Evolutionary conservation across 2,797 vertebrate species (phyloP), one percentile per base, ranked within the genome.

Genomic region (Pipistrellus kuhlii): DNA sequence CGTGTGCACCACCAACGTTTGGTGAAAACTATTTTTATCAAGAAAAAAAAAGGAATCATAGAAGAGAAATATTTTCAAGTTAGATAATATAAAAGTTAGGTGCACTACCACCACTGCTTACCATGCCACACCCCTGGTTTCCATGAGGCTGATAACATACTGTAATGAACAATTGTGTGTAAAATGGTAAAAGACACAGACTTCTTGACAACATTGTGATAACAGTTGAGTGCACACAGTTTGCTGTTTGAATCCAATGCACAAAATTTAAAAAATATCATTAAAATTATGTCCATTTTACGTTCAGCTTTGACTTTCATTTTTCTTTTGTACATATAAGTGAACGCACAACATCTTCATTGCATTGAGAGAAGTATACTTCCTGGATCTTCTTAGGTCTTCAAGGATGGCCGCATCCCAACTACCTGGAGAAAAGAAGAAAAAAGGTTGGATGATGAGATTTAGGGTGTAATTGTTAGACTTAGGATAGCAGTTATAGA

Each of bases 61-160:
- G 99, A 99, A 99, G 98, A 99, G 98, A 99, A 98, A 98, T 99
- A 99, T 99, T 99, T 99, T 99, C 99, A 99, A 99, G 98, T 99
- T 98, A 98, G 98, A 97, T 98, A 98, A 98, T 98, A 98, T 98
- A 97, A 98, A 97, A 98, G 96, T 97, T 98, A 98, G 97, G 97
- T 98, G 98, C 98, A 98, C 98, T 98, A 98, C 98, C 98, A 98
- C 98, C 97, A 97, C 98, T 98, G 98, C 98, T 98, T 98, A 97
- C 98, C 98, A 98, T 98, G 97, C 96, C 98, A 98, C 98, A 99
- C 98, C 98, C 98, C 98, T 97, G 98, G 97, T 98, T 98, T 98
- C 98, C 98, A 98, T 98, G 98, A 98, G 98, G 98, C 98, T 98
- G 98, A 98, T 98, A 98, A 98, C 98, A 98, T 98, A 96, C 98